Evolutionary conservation across 2,888 invertebrate genomes (phyloP).

Genomic region (Scaptomyza flava): DNA sequence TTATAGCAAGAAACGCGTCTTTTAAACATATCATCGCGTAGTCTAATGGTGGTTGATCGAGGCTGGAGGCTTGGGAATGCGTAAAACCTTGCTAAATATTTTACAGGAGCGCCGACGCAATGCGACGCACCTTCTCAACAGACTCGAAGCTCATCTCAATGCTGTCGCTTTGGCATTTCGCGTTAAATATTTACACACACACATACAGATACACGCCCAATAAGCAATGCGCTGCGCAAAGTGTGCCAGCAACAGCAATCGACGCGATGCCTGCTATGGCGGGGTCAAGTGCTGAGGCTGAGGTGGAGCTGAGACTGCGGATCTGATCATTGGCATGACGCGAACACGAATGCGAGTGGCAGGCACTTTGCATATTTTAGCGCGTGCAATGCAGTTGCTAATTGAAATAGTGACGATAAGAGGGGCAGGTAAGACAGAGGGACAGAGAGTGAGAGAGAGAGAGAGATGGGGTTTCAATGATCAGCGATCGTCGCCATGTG

Average conservation of each 20-base stretch:
- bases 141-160: conserved; percentile 33
- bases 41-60: conserved; percentile 9
- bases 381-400: conserved; percentile 79
- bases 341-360: conserved; percentile 54
- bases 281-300: conserved; percentile 70
- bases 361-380: conserved; percentile 77
- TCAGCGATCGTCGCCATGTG: conserved; percentile 59
- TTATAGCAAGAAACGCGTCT: background rate
- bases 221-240: conserved; percentile 71
- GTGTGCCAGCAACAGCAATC: conserved; percentile 64
- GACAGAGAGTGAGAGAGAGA: background rate
- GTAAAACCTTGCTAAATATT: conserved; percentile 51
- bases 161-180: conserved; percentile 61
- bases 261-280: conserved; percentile 35
- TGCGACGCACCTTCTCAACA: conserved; percentile 18
- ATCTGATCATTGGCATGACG: conserved; percentile 60
- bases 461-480: conserved; percentile 16
- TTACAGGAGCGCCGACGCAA: conserved; percentile 59
- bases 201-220: conserved; percentile 65
- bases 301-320: conserved; percentile 6
- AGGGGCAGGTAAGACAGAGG: background rate
- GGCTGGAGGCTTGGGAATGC: conserved; percentile 29
- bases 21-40: background rate
- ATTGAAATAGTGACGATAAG: conserved; percentile 79
- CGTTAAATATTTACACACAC: conserved; percentile 71